Evolutionary conservation across 2,797 vertebrate species (phyloP).

Genomic region (Mus minutoides): DNA sequence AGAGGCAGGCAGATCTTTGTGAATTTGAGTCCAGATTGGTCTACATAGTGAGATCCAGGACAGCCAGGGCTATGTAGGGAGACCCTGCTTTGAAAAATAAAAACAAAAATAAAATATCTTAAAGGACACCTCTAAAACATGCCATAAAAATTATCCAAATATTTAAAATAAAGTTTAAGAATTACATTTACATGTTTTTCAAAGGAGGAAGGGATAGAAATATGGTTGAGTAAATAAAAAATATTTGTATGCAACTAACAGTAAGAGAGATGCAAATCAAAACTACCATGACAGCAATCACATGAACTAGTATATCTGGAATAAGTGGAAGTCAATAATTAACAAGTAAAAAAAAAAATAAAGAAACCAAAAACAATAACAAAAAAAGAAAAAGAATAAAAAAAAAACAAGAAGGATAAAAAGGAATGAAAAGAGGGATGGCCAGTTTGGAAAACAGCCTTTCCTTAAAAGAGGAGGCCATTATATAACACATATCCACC

Average conservation of each 20-base stretch:
- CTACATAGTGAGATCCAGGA: not conserved
- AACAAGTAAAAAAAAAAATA: too few species aligned
- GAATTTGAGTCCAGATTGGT: not conserved
- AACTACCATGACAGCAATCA: not conserved
- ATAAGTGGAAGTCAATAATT: not conserved
- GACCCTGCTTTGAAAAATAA: not conserved
- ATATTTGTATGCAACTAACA: not conserved
- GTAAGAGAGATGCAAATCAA: not conserved
- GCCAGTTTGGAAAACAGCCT: not conserved
- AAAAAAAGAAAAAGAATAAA: not conserved
- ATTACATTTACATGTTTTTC: not conserved
- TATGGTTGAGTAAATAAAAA: not conserved
- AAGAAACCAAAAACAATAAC: not conserved
- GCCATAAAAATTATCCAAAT: not conserved
- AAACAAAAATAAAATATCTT: not conserved
- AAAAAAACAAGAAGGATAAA: not conserved
- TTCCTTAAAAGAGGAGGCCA: not conserved
- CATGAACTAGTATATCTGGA: not conserved
- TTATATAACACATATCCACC: not conserved
- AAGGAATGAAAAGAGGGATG: not conserved
- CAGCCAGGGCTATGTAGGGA: not conserved
- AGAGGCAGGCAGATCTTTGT: not conserved
- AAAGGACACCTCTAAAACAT: not conserved
- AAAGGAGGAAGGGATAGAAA: not conserved
- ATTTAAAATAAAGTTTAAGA: not conserved